Percentiles rank a stretch among this genome's conserved stretches.
phyloP scores from a whole-genome alignment of 2,113 vertebrate species.

The Argyrosomus japonicus region DNA sequence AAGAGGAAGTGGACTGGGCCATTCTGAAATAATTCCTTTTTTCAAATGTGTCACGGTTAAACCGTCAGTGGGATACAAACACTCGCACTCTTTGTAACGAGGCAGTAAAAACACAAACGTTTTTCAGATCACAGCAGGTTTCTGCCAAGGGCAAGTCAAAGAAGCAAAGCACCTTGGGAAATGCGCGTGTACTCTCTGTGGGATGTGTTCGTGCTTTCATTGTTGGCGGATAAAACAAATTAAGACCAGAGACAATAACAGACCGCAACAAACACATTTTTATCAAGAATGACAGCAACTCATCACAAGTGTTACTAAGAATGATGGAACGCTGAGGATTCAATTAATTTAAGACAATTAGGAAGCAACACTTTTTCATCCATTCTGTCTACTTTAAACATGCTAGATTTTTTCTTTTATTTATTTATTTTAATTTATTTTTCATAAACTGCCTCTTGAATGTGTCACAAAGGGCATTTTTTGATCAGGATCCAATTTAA shows the following conservation, averaged over 20 bases:
- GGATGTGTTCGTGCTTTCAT: slow-evolving; percentile 8
- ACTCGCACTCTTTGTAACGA: neutral
- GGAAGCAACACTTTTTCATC: neutral
- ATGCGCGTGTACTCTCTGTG: slow-evolving; percentile 19
- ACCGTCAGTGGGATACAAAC: neutral
- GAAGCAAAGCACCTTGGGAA: slow-evolving; percentile 41
- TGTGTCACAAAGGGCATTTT: neutral
- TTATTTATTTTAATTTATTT: neutral
- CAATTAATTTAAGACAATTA: neutral
- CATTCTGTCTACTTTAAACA: neutral
- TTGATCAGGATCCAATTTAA: slow-evolving; percentile 39
- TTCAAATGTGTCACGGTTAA: neutral
- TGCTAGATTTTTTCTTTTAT: neutral
- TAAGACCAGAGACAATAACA: neutral
- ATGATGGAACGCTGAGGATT: neutral
- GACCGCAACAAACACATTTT: neutral
- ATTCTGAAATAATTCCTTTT: neutral
- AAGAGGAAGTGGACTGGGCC: neutral
- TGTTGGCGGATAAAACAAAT: slow-evolving; percentile 6
- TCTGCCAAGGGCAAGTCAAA: slow-evolving; percentile 34
- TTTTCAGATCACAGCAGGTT: slow-evolving; percentile 19
- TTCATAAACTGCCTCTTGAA: neutral
- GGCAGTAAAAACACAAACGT: slow-evolving; percentile 4
- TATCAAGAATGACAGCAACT: neutral
- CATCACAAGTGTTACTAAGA: neutral